phyloP scores from a whole-genome alignment of 2,113 vertebrate species.

The Entomyzon cyanotis region DNA sequence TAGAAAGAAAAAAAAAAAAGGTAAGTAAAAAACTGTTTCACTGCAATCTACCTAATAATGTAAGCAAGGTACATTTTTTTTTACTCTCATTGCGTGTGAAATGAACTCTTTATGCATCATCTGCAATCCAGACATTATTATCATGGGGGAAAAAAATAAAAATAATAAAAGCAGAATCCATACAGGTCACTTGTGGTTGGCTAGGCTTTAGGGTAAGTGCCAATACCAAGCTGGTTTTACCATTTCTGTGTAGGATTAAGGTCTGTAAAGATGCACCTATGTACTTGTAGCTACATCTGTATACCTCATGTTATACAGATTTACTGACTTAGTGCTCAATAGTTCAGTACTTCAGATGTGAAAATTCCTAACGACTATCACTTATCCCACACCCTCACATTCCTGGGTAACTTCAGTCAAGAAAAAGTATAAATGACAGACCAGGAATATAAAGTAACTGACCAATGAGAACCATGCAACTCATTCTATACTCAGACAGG shows the following conservation, averaged over 20 bases:
- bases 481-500: neutral
- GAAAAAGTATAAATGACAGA: neutral
- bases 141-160: rapidly evolving
- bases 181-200: neutral
- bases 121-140: neutral
- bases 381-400: neutral
- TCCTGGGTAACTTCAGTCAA: neutral
- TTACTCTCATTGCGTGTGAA: neutral
- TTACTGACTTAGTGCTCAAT: neutral
- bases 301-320: neutral
- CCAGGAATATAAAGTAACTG: neutral
- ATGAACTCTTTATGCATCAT: neutral
- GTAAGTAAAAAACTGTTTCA: neutral
- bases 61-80: neutral
- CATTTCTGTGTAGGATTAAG: neutral
- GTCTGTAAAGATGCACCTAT: neutral
- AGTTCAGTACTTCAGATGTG: neutral
- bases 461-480: neutral
- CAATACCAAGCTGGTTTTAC: neutral
- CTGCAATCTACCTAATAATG: neutral
- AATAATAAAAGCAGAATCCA: neutral
- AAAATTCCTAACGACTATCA: neutral
- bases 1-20: slow-evolving; percentile 3
- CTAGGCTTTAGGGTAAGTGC: neutral
- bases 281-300: neutral